Percentiles rank a stretch among this genome's conserved stretches.
Evolutionary conservation across 2,113 vertebrate genomes (phyloP).

Genomic region (Bubo bubo): DNA sequence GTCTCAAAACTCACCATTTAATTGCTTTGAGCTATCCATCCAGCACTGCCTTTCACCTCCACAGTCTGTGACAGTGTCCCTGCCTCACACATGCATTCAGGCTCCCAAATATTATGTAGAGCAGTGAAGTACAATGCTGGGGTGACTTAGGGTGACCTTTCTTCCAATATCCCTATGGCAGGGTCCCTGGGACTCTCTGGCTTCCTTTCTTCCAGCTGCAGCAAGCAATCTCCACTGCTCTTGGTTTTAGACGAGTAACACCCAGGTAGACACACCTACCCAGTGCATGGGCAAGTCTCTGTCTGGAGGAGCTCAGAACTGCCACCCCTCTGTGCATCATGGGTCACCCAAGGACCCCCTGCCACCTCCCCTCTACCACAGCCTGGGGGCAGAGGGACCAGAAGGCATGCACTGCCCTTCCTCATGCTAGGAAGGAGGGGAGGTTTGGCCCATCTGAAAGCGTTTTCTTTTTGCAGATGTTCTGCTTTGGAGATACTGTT

Average conservation of each 20-base stretch:
- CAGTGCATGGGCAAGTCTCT: not conserved
- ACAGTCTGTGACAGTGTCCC: not conserved
- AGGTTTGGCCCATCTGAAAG: not conserved
- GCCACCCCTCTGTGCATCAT: not conserved
- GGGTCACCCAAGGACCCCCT: not conserved
- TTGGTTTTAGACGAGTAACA: not conserved
- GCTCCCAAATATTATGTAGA: not conserved
- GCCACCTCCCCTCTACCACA: not conserved
- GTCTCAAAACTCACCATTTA: not conserved
- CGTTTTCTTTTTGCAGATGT: not conserved
- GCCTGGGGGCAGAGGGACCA: rapidly evolving
- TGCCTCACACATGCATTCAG: not conserved
- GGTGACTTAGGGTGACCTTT: not conserved
- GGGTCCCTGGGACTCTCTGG: not conserved
- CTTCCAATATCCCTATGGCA: not conserved
- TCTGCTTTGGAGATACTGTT: not conserved
- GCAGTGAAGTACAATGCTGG: not conserved
- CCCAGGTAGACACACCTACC: not conserved
- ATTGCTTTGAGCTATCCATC: not conserved
- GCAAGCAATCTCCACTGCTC: rapidly evolving
- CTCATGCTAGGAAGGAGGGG: not conserved
- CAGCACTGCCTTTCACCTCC: not conserved
- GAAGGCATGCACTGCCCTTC: not conserved
- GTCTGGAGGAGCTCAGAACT: not conserved
- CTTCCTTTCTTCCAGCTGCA: not conserved